Base-by-base conservation (phyloP, 2,888 invertebrate genomes). In the Electrophaes corylata region DNA sequence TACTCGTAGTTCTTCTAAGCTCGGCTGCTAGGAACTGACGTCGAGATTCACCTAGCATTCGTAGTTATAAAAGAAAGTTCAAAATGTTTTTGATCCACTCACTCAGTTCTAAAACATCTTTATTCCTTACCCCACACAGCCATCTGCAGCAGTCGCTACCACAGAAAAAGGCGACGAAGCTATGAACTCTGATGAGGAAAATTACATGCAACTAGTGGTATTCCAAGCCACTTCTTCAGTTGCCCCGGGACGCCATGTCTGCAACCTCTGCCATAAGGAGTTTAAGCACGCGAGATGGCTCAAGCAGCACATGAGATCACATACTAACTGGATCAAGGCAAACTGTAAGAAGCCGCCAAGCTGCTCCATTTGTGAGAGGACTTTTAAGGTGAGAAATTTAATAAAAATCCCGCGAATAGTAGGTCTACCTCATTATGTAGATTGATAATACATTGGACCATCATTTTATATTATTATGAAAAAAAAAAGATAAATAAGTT, bases 261-360 rank as follows among this genome's bases (percentile, higher is more conserved):
- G 94, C 74, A 94, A 94, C 75, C 84, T 94, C 4, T 94, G 94
- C 75, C 93, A 92, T 48, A 93, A 93, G 65, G 94, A 94, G 77
- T 94, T 94, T 72, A 93, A 93, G 62, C 93, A 94, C 63, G 92
- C 93, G 4, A 87, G 93, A 46, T 94, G 94, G 86, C 80, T 94
- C 8, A 93, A 94, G 67, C 92, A 92, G 62, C 94, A 94, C 67
- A 94, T 94, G 94, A 79, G 93, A 16, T 93, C 92, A 0, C 94
- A 94, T 65, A 86, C 92, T 11, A 94, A 94, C 79, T 94, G 94
- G 94, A 94, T 94, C 66, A 92, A 91, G 68, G 94, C 94, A 0
- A 94, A 94, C 64, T 94, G 94, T 76, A 94, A 94, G 83, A 94
- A 94, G 71, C 94, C 93, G 18, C 94, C 94, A 1, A 93, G 92